Percentiles rank a stretch among this genome's conserved stretches.
These are phyloP conservation scores for Linnaemya tessellans DNA, from an alignment of 2,888 invertebrate genomes.

Conservation along the genomic window DNA sequence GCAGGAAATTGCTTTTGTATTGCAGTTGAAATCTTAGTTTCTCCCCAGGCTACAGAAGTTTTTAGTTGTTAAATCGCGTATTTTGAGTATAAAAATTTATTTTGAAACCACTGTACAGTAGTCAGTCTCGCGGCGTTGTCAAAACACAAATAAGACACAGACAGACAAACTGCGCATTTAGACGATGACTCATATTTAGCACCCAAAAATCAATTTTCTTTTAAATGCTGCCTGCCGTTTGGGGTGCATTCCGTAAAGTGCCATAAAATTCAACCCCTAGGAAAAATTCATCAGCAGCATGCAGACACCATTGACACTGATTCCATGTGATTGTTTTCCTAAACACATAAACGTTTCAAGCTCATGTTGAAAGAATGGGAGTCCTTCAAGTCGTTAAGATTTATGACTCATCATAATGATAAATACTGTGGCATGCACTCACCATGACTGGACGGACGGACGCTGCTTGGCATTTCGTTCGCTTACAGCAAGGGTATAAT, in stretches of 20 bases:
- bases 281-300: constrained; percentile 11
- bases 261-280: constrained; percentile 56
- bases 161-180: constrained; percentile 14
- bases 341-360: constrained; percentile 36
- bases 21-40: too few relatives aligned
- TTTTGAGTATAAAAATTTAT: too few relatives aligned
- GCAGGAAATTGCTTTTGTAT: too few relatives aligned
- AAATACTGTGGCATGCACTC: constrained; percentile 10
- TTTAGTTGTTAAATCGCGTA: too few relatives aligned
- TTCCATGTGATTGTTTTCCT: constrained; percentile 24
- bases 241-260: constrained; percentile 26
- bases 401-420: constrained; percentile 67
- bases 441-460: constrained; percentile 6
- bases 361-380: constrained; percentile 17
- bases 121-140: neutral
- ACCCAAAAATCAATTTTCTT: constrained; percentile 31
- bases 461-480: constrained; percentile 18
- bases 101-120: neutral
- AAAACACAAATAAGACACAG: neutral
- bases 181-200: constrained; percentile 45
- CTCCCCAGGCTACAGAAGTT: too few relatives aligned
- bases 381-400: constrained; percentile 47
- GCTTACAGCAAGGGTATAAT: neutral
- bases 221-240: neutral
- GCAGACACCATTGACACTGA: constrained; percentile 53